Conservation (phyloP, 2,797 vertebrate species). For the Pipistrellus kuhlii region DNA sequence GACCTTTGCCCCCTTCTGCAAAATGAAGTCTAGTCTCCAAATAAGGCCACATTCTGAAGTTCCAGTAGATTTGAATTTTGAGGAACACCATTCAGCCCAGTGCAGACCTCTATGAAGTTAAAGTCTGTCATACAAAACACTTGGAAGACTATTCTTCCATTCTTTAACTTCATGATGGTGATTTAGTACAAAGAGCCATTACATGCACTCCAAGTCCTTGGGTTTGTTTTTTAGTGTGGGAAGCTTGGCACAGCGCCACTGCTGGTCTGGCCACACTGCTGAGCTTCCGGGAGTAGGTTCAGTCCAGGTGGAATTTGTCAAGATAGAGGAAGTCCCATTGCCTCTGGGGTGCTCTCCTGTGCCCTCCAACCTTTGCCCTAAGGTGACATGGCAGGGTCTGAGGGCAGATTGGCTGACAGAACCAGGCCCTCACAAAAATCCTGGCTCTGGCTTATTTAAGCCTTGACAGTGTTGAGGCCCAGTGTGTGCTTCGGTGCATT, state of each 20-base stretch:
- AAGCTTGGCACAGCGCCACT: background rate
- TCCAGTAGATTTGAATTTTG: background rate
- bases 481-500: fast-evolving
- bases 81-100: background rate
- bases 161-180: background rate
- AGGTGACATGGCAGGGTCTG: background rate
- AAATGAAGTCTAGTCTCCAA: background rate
- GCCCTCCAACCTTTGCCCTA: background rate
- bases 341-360: background rate
- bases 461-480: background rate
- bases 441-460: background rate
- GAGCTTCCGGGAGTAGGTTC: background rate
- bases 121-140: background rate
- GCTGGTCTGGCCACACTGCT: no score
- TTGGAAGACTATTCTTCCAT: background rate
- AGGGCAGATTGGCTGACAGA: background rate
- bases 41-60: background rate
- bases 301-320: background rate
- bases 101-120: background rate
- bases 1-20: no score
- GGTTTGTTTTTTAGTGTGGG: background rate
- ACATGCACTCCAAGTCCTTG: background rate
- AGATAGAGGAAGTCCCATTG: background rate
- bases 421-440: background rate
- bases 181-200: background rate